Base-by-base conservation (phyloP, 1,140 invertebrate species). In the Leptopilina clavipes region DNA sequence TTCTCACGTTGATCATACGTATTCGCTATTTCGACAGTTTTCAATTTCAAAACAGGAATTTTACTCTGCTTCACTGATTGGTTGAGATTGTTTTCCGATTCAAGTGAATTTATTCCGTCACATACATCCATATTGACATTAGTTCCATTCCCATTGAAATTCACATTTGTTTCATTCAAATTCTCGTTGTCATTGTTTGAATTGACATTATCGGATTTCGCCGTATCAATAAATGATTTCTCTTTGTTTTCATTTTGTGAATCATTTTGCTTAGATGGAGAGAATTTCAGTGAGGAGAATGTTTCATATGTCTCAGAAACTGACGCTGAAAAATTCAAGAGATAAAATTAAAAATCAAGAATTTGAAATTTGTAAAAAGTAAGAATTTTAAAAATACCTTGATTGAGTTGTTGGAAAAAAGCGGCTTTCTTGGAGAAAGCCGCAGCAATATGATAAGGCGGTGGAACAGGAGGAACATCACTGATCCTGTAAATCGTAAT, bases 391-490 rank as follows among this genome's bases (percentile, higher is more conserved):
- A 54, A 54, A 54, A 18, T 83, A 86, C 87, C 79, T 59, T 84
- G 84, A 65, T 86, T 88, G 7, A 88, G 81, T 73, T 89, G 87
- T 78, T 90, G 86, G 76, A 92, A 90, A 80, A 92, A 83, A 81
- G 91, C 80, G 65, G 93, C 93, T 77, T 94, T 93, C 87, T 93
- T 94, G 1, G 93, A 94, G 83, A 93, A 93, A 5, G 91, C 92
- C 5, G 93, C 93, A 10, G 94, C 94, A 77, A 94, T 93, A 79
- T 94, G 93, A 89, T 94, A 94, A 1, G 94, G 93, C 1, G 94
- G 94, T 9, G 94, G 93, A 18, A 88, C 86, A 5, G 85, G 87
- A 12, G 88, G 88, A 22, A 86, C 73, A 12, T 88, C 88, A 44
- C 83, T 87, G 7, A 82, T 73, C 79, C 81, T 86, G 11, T 79